Evolutionary conservation across 1,140 invertebrate genomes (phyloP), one percentile per base, ranked within the genome.

Genomic region (Lepidurus packardi): DNA sequence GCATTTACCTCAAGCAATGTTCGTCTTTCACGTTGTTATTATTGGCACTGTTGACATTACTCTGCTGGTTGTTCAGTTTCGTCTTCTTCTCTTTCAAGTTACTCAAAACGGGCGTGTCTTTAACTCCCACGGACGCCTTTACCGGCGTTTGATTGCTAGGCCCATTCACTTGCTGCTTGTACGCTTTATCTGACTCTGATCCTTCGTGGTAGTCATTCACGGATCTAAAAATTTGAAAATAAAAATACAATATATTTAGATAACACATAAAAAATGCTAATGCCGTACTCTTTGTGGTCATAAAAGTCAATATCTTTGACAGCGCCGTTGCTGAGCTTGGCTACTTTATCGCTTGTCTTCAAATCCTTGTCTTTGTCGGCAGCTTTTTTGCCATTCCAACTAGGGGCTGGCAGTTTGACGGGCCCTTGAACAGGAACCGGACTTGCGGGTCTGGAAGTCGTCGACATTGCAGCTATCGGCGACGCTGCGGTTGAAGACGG

Each of bases 1-100:
- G 76, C 73, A n/a, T 13, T 77, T 84, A 89, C 88, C 88, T 89
- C 81, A 87, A 85, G 81, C 87, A 87, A 85, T 89, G 88, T 81
- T 90, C 89, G 73, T 90, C 88, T 83, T 88, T 89, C 83, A 89
- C 83, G 82, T 83, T 81, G 47, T 78, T 79, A 80, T 77, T 81
- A 73, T 78, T 83, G 13, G 81, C 76, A 73, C 81, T 89, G 87
- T 80, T 86, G 85, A 81, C 86, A 85, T 82, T 85, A 85, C 81
- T 88, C 87, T 80, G 83, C 81, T 79, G 78, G 73, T 78, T 78
- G 86, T 84, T 86, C 83, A 85, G 86, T 87, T 87, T 85, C 85
- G 83, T 85, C 86, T 87, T 90, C 81, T 88, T 87, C 85, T 90
- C 89, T 82, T 88, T 87, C 85, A 88, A 73, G 73, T 78, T 78